phyloP scores from a whole-genome alignment of 2,888 invertebrate genomes.

The Acleris holmiana region DNA sequence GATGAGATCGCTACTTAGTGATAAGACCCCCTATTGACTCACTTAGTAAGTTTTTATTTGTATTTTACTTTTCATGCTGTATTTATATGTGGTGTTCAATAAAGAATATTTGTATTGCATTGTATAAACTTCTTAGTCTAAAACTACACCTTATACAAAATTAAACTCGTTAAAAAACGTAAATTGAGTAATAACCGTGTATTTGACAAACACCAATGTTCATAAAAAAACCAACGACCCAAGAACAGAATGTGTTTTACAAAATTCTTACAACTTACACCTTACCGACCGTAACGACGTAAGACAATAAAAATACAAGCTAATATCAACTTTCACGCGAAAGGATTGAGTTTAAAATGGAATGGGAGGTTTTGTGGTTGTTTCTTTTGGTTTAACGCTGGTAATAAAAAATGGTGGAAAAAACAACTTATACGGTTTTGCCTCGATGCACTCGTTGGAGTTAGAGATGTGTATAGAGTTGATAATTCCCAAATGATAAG shows the following conservation, averaged over 20 bases:
- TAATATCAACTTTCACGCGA: background rate
- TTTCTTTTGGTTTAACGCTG: constrained; percentile 1
- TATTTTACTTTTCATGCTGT: too few relatives aligned
- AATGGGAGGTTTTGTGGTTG: background rate
- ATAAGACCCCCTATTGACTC: too few relatives aligned
- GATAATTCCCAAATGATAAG: constrained; percentile 24
- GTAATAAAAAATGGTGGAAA: constrained; percentile 41
- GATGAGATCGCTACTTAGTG: too few relatives aligned
- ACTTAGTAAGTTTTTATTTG: too few relatives aligned
- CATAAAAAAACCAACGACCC: constrained; percentile 44
- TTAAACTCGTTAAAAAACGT: background rate
- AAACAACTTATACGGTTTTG: constrained; percentile 48
- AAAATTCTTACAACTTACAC: constrained; percentile 57
- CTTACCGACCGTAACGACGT: background rate
- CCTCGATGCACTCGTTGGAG: constrained; percentile 43
- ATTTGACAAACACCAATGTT: constrained; percentile 28
- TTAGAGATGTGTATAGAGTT: constrained; percentile 48
- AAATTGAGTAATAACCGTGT: constrained; percentile 31
- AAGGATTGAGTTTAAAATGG: background rate
- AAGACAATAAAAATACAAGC: constrained; percentile 38
- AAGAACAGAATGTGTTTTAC: constrained; percentile 56
- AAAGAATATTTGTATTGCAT: too few relatives aligned
- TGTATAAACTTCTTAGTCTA: too few relatives aligned
- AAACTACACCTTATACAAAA: constrained; percentile 6
- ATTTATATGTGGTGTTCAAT: too few relatives aligned